Evolutionary conservation across 2,113 vertebrate genomes (phyloP).

Genomic region (Eupsittula cactorum): DNA sequence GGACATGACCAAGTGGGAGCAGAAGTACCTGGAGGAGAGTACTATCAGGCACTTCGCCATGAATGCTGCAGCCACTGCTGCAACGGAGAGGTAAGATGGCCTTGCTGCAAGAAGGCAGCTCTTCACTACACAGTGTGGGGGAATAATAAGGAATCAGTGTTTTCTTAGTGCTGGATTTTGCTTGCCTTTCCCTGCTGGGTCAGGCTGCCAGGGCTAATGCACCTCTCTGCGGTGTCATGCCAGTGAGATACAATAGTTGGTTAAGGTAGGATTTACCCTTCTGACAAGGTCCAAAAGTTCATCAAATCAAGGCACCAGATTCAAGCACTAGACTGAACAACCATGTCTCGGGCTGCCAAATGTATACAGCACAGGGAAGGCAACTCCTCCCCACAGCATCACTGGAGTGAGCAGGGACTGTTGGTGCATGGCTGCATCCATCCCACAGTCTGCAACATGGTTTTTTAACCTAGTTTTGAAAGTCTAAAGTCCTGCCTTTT

Average conservation of each 20-base stretch:
- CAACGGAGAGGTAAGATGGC: conserved; percentile 75
- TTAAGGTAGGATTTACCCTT: not conserved
- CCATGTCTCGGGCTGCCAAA: not conserved
- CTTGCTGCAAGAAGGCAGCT: not conserved
- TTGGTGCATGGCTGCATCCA: not conserved
- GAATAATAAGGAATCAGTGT: not conserved
- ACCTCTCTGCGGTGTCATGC: fast-evolving
- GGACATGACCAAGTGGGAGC: conserved; percentile 88
- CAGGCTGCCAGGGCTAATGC: fast-evolving
- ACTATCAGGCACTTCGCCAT: conserved; percentile 86
- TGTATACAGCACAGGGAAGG: not conserved
- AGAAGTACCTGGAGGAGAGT: conserved; percentile 88
- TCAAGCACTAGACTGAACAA: not conserved
- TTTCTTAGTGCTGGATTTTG: not conserved
- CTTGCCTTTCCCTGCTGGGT: not conserved
- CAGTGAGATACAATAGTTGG: not conserved
- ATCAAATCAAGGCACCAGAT: not conserved
- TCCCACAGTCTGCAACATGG: not conserved
- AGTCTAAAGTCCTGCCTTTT: not conserved
- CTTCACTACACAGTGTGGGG: not conserved
- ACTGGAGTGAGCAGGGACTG: fast-evolving
- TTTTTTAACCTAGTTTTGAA: not conserved
- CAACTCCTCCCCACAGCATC: not conserved
- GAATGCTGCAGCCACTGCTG: conserved; percentile 78
- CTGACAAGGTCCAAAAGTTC: not conserved